phyloP scores from a whole-genome alignment of 2,113 vertebrate species.

The Rattus rattus region DNA sequence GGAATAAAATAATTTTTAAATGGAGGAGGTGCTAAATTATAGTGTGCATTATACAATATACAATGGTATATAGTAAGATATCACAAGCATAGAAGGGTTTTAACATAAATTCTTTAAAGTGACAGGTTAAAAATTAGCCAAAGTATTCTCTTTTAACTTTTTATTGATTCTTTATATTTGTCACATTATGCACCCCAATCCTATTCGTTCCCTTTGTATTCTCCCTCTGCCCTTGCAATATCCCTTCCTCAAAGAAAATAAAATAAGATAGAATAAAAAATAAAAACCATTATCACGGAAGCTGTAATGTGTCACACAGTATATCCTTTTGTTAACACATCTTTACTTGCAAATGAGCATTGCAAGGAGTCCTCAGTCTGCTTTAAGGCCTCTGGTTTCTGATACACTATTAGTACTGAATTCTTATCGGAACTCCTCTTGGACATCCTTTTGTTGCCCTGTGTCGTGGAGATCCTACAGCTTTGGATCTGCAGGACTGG shows the following conservation, averaged over 20 bases:
- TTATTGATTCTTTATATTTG: not conserved
- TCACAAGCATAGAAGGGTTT: conserved; percentile 28
- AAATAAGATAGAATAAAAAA: not conserved
- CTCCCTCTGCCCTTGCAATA: not conserved
- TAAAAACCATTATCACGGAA: not conserved
- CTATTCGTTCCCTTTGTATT: not conserved
- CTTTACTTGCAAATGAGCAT: too few species aligned
- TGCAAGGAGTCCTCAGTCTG: too few species aligned
- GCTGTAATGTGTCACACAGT: too few species aligned
- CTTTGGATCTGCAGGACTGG: not conserved
- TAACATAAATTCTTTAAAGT: not conserved
- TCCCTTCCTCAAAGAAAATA: not conserved
- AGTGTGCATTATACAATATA: not conserved
- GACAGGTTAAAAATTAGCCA: not conserved
- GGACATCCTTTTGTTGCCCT: too few species aligned
- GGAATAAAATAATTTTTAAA: conserved; percentile 33
- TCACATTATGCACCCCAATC: not conserved
- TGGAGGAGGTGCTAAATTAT: not conserved
- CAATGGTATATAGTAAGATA: not conserved
- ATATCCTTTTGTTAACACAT: too few species aligned
- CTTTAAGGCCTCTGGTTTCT: too few species aligned
- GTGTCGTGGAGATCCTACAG: not conserved
- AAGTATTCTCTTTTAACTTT: not conserved
- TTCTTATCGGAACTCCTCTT: too few species aligned
- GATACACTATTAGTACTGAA: too few species aligned